A percentile compares a stretch with the other conserved stretches of the same genome.
phyloP scores from a whole-genome alignment of 2,113 vertebrate genomes.

The Platysternon megacephalum region DNA sequence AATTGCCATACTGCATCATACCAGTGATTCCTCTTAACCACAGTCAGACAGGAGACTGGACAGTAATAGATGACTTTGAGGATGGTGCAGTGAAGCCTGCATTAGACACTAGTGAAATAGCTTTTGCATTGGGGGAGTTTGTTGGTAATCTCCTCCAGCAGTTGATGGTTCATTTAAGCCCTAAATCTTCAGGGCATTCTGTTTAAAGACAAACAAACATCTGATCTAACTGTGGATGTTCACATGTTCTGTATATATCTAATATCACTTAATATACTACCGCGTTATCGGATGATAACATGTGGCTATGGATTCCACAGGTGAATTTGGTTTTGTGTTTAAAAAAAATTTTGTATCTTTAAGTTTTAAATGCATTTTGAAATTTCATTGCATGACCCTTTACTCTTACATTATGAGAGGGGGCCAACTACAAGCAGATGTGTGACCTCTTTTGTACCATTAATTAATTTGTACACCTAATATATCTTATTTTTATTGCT shows the following conservation, averaged over 20 bases:
- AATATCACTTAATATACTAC: background rate
- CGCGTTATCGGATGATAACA: background rate
- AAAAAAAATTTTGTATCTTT: background rate
- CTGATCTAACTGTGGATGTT: background rate
- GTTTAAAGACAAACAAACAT: background rate
- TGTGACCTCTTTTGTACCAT: background rate
- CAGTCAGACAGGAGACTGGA: background rate
- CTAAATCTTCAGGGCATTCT: background rate
- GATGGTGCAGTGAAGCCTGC: background rate
- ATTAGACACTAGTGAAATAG: background rate
- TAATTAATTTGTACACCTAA: background rate
- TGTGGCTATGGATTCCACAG: background rate
- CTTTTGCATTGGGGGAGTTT: background rate
- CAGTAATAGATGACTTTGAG: background rate
- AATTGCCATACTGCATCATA: background rate
- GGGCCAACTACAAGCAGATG: background rate
- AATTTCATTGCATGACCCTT: too few relatives aligned
- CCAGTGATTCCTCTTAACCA: background rate
- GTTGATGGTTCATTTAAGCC: background rate
- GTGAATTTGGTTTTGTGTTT: background rate
- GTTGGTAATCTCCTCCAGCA: background rate
- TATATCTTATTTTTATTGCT: background rate
- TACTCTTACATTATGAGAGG: background rate
- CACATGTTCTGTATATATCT: background rate
- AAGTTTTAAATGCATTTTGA: too few relatives aligned